Evolutionary conservation across 2,888 invertebrate genomes (phyloP).

Genomic region (Rapana venosa): DNA sequence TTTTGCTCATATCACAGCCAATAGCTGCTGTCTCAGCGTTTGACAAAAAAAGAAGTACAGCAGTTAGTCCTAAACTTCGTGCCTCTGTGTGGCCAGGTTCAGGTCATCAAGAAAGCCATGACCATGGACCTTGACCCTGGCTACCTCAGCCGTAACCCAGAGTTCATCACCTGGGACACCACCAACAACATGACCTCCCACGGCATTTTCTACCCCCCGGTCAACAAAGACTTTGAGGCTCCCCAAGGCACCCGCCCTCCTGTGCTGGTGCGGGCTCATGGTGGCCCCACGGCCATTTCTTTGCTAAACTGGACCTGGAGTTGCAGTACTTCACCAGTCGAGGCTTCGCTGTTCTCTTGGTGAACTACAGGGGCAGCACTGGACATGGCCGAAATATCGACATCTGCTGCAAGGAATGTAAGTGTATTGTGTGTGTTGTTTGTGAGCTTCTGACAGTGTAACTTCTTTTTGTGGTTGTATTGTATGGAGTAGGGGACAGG

Average conservation of each 20-base stretch:
- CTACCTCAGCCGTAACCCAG: conserved; percentile 75
- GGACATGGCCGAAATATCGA: conserved; percentile 78
- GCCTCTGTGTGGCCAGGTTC: conserved; percentile 54
- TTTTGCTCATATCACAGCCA: too few relatives aligned
- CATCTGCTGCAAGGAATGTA: conserved; percentile 71
- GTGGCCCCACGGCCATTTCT: conserved; percentile 78
- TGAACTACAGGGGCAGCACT: conserved; percentile 79
- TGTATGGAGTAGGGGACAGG: background rate
- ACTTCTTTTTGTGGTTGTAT: background rate
- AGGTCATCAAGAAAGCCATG: conserved; percentile 63
- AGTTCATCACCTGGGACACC: conserved; percentile 74
- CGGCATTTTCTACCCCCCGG: conserved; percentile 76
- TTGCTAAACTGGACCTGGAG: conserved; percentile 70
- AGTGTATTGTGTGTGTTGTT: conserved; percentile 41
- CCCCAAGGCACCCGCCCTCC: conserved; percentile 74
- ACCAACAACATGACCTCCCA: conserved; percentile 63
- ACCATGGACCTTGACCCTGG: conserved; percentile 60
- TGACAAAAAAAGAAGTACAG: too few relatives aligned
- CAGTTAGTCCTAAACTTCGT: too few relatives aligned
- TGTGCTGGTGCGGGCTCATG: conserved; percentile 77
- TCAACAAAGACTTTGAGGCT: conserved; percentile 74
- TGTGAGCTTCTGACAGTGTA: background rate
- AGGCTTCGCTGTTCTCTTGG: conserved; percentile 79
- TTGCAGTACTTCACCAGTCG: conserved; percentile 78
- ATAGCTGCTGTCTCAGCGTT: too few relatives aligned